Base-by-base conservation (phyloP, 2,113 vertebrate species). In the Pungitius pungitius region DNA sequence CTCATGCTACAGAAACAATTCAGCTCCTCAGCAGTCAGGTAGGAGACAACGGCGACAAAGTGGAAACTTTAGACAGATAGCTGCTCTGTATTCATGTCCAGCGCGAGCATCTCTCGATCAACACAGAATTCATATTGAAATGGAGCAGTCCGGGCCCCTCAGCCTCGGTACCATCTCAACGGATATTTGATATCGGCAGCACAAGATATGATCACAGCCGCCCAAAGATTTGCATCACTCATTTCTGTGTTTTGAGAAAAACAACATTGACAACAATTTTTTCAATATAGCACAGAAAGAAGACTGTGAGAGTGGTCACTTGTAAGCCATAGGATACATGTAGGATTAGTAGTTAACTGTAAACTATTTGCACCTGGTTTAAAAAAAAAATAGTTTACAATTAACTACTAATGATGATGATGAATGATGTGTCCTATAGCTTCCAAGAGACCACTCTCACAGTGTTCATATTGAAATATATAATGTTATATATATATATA, bases 101-200 rank as follows among this genome's bases (percentile, higher is more conserved):
- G 74, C 22, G 69, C 61, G 30, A 75, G 68, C 74, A 78, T 74
- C 77, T 84, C 77, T 71, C 24, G 35, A 83, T 85, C 86, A 90
- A 80, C 65, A 65, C 59, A 69, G 79, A 85, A 86, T 87, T 89
- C 80, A 85, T 85, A 88, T 81, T 83, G 84, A 91, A 90, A 88
- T 82, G 54, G 77, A 74, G 54, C 69, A 62, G 30, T 30, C 62
- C 70, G 40, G 18, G 56, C 70, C 80, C 54, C 77, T 69, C 80
- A 82, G 81, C 63, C 49, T 73, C 75, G 35, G 30, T 80, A 57
- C 61, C 57, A 69, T 82, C 88, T 77, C 70, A 75, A 68, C 60
- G 57, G 85, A 86, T 76, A 85, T 88, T 85, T 85, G 71, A 85
- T 87, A 86, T 63, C 57, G 54, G 37, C 30, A 45, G 27, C 76